Percentiles rank a stretch among this genome's conserved stretches.
Conservation (phyloP, 2,113 vertebrate genomes). For the Callipepla californica region DNA sequence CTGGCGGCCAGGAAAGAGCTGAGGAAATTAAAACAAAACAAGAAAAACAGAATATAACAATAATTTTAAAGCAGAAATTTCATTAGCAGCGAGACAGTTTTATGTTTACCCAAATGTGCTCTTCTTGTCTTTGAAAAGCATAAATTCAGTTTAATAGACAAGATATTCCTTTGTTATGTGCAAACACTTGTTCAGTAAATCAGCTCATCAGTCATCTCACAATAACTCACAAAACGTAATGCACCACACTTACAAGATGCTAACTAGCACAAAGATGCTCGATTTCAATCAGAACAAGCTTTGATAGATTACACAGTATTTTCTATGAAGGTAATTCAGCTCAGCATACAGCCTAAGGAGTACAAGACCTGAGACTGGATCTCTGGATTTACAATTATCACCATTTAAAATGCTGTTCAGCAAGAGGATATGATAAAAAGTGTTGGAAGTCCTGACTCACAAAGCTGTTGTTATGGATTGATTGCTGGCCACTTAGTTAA, state of each 20-base stretch:
- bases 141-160: background rate
- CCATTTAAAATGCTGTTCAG: background rate
- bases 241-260: background rate
- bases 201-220: background rate
- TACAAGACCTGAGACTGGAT: background rate
- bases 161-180: background rate
- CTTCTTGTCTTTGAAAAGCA: background rate
- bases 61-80: background rate
- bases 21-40: background rate
- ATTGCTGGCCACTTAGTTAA: background rate
- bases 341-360: background rate
- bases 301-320: background rate
- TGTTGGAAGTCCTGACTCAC: background rate
- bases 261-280: background rate
- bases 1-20: slow-evolving; percentile 91
- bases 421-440: background rate
- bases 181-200: background rate
- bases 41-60: background rate
- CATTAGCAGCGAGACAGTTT: background rate
- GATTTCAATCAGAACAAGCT: background rate
- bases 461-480: background rate
- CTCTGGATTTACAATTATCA: background rate
- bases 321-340: background rate
- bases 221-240: background rate
- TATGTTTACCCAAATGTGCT: background rate